These are phyloP conservation scores for Leucoptera coffeella DNA, from an alignment of 2,888 invertebrate species.

Conservation along the genomic window DNA sequence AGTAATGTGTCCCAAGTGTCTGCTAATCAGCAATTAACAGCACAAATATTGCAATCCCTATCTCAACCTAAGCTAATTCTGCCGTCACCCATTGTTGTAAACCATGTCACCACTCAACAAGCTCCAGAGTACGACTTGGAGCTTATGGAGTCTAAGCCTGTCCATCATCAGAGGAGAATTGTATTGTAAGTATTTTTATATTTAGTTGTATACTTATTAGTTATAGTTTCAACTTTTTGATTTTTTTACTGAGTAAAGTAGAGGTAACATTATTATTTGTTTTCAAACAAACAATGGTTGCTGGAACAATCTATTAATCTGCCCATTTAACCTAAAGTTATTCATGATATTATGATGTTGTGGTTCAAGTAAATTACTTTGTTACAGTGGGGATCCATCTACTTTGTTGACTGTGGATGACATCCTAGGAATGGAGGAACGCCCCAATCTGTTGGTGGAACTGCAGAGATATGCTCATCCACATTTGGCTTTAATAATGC, in stretches of 20 bases:
- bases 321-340: no score
- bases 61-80: conserved; percentile 38
- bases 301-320: no score
- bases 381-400: conserved; percentile 42
- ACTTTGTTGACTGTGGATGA: conserved; percentile 42
- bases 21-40: conserved; percentile 57
- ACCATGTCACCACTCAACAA: conserved; percentile 12
- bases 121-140: conserved; percentile 11
- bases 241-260: no score
- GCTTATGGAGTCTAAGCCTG: conserved; percentile 17
- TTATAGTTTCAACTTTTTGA: conserved; percentile 1
- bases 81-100: conserved; percentile 17
- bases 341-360: no score
- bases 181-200: conserved; percentile 29
- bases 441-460: conserved; percentile 40
- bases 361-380: conserved; percentile 5
- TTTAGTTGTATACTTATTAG: conserved; percentile 3
- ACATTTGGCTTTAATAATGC: conserved; percentile 36
- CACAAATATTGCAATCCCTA: conserved; percentile 56
- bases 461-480: conserved; percentile 41
- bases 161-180: conserved; percentile 32
- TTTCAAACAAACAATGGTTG: no score
- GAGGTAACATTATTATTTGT: no score
- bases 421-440: conserved; percentile 43
- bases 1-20: conserved; percentile 42